Percentiles rank a stretch among this genome's conserved stretches.
Conservation (phyloP, 2,797 vertebrate genomes). For the Intellagama lesueurii region DNA sequence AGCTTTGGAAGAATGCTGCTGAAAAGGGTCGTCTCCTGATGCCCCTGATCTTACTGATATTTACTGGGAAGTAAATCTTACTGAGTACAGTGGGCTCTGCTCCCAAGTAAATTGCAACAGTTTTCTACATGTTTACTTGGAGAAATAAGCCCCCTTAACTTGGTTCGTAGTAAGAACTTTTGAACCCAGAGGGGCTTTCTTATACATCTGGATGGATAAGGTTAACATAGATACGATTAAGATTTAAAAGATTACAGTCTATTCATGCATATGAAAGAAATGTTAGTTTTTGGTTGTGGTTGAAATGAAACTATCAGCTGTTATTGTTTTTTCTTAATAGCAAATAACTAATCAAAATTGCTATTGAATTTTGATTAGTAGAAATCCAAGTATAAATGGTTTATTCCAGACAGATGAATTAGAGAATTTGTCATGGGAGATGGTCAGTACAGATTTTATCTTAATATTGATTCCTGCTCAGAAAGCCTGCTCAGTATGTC, state of each 20-base stretch:
- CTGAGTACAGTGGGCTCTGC: background rate
- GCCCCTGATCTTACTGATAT: no score
- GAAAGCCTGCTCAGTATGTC: background rate
- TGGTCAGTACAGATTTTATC: background rate
- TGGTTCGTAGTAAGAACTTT: background rate
- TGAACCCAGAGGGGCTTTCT: background rate
- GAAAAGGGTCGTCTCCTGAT: background rate
- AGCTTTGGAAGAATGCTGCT: background rate
- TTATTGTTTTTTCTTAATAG: background rate
- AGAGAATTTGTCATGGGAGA: background rate
- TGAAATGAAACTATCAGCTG: background rate
- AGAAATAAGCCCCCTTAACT: background rate
- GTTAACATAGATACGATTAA: background rate
- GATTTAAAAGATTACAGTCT: no score
- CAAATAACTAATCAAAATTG: background rate
- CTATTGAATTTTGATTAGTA: background rate
- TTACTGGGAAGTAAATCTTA: background rate
- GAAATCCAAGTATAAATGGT: background rate
- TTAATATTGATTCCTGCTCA: background rate
- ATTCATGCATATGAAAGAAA: background rate
- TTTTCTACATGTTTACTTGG: background rate
- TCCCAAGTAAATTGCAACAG: background rate
- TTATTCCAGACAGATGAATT: background rate
- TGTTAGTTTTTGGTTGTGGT: no score
- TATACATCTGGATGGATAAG: no score